Evolutionary conservation across 2,888 invertebrate species (phyloP).

Genomic region (Alloplasta piceator): DNA sequence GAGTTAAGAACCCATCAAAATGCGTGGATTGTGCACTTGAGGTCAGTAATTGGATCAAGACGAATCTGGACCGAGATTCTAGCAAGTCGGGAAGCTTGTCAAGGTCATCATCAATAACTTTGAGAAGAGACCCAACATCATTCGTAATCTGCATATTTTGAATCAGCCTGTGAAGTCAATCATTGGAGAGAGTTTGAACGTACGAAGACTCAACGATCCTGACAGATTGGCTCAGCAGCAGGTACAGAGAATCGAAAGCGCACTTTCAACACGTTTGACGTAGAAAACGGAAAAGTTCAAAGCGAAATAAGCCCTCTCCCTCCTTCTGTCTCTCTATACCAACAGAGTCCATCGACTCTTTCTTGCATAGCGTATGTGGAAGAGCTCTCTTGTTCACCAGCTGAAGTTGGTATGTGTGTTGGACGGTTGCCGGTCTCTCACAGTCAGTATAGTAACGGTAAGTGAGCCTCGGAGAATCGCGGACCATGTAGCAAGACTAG

Average conservation of each 20-base stretch:
- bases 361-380: slow-evolving; percentile 32
- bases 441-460: slow-evolving; percentile 71
- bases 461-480: slow-evolving; percentile 58
- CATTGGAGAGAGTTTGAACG: slow-evolving; percentile 11
- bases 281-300: slow-evolving; percentile 67
- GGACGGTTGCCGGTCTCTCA: slow-evolving; percentile 50
- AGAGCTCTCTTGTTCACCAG: slow-evolving; percentile 18
- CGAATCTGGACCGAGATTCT: neutral
- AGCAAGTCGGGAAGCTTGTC: neutral
- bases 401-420: slow-evolving; percentile 3
- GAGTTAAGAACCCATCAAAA: too few relatives aligned
- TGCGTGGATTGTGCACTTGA: neutral
- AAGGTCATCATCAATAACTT: neutral
- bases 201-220: slow-evolving; percentile 35
- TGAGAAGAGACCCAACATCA: neutral
- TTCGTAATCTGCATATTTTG: neutral
- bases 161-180: slow-evolving; percentile 16
- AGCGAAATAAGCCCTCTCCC: slow-evolving; percentile 62
- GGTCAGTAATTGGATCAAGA: neutral
- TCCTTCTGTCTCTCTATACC: neutral
- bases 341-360: slow-evolving; percentile 31
- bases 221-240: slow-evolving; percentile 6
- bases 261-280: slow-evolving; percentile 25
- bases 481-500: slow-evolving; percentile 29
- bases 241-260: slow-evolving; percentile 29